Evolutionary conservation across 2,113 vertebrate genomes (phyloP).

Genomic region (Pachyramphus minor): DNA sequence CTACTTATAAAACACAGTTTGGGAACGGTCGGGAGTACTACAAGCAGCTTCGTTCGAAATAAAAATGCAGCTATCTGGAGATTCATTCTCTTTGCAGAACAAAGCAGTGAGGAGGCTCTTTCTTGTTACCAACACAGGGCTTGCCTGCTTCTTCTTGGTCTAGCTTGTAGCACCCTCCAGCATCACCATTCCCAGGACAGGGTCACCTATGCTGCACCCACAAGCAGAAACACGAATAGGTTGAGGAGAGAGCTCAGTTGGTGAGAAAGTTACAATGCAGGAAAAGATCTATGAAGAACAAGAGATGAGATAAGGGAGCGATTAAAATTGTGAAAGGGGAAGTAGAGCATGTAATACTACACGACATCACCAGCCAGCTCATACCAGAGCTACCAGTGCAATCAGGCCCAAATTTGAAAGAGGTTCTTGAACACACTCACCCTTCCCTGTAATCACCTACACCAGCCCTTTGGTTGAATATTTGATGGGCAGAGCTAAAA

Average conservation of each 20-base stretch:
- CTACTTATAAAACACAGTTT: slow-evolving; percentile 13
- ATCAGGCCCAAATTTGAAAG: background rate
- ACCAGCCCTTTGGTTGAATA: background rate
- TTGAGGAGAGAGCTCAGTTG: background rate
- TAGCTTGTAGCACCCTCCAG: background rate
- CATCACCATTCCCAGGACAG: background rate
- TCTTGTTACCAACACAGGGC: background rate
- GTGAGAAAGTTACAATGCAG: background rate
- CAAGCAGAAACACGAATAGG: background rate
- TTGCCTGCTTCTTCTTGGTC: background rate
- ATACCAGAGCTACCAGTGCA: background rate
- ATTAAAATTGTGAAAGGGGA: background rate
- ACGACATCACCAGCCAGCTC: background rate
- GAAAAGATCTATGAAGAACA: background rate
- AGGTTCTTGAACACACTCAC: background rate
- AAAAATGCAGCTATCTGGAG: background rate
- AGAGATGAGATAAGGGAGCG: background rate
- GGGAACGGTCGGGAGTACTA: background rate
- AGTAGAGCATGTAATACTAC: slow-evolving; percentile 6
- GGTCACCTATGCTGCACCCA: background rate
- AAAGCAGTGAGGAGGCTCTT: background rate
- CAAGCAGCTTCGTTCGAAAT: slow-evolving; percentile 21
- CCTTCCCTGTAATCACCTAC: background rate
- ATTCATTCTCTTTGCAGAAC: background rate
- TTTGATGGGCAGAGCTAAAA: background rate